These are phyloP conservation scores for Coregonus clupeaformis DNA, from an alignment of 2,113 vertebrate genomes.

Conservation along the genomic window DNA sequence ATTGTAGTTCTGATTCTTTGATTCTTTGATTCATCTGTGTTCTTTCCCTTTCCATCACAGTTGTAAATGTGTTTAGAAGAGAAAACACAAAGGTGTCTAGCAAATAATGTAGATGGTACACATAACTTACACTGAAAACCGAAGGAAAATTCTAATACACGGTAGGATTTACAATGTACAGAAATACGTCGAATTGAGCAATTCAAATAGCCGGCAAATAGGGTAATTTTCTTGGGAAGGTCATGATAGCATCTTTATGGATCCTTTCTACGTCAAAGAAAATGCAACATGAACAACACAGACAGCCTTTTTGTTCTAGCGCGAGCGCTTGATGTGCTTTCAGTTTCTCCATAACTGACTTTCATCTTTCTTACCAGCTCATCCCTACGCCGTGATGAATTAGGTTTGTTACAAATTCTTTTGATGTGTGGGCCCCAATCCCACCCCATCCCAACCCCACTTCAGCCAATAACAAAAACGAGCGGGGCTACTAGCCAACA, in stretches of 20 bases:
- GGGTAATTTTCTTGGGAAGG: conserved; percentile 78
- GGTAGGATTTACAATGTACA: conserved; percentile 55
- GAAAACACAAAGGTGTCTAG: conserved; percentile 5
- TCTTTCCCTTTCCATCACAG: not conserved
- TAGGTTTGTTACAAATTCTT: conserved; percentile 86
- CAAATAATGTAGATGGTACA: too few species aligned
- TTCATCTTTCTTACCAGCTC: conserved; percentile 86
- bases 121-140: not conserved
- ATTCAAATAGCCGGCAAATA: conserved; percentile 76
- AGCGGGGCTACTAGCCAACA: conserved; percentile 73
- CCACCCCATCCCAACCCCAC: conserved; percentile 61
- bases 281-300: conserved; percentile 63
- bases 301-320: conserved; percentile 74
- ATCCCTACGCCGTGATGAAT: conserved; percentile 84
- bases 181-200: conserved; percentile 58
- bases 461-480: conserved; percentile 78
- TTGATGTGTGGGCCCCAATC: conserved; percentile 74
- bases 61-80: not conserved
- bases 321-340: conserved; percentile 79
- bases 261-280: conserved; percentile 63
- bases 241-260: conserved; percentile 75
- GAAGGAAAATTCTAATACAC: conserved; percentile 50
- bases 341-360: conserved; percentile 86
- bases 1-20: not conserved
- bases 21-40: not conserved